Percentiles rank a stretch among this genome's conserved stretches.
Evolutionary conservation across 2,888 invertebrate species (phyloP).

Genomic region (Orthosia incerta): DNA sequence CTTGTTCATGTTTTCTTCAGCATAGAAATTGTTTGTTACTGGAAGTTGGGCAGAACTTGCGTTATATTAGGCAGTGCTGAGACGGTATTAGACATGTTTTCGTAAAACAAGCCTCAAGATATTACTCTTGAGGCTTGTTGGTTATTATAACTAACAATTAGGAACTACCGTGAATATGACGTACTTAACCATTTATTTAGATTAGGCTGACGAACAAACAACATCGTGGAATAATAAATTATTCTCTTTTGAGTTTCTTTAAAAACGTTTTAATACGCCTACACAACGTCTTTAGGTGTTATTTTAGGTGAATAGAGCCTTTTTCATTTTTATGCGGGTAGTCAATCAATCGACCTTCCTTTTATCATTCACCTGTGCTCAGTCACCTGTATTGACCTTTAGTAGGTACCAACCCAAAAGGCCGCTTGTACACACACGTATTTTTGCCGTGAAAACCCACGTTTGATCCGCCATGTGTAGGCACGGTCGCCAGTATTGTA

Average conservation of each 20-base stretch:
- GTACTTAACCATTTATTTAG: constrained; percentile 1
- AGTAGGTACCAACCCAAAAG: not conserved
- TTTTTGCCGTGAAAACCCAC: too few relatives aligned
- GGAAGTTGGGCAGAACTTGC: constrained; percentile 5
- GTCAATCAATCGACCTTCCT: not conserved
- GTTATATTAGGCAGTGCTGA: constrained; percentile 11
- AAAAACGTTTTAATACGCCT: not conserved
- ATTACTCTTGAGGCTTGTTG: constrained; percentile 7
- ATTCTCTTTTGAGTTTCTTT: not conserved
- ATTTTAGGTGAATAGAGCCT: not conserved
- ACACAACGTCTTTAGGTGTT: not conserved
- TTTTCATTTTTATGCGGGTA: not conserved
- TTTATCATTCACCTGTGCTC: not conserved
- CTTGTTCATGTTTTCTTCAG: constrained; percentile 1
- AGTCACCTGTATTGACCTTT: not conserved
- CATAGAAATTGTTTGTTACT: constrained; percentile 8
- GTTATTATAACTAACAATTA: constrained; percentile 6
- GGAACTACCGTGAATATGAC: not conserved
- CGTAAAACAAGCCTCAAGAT: constrained; percentile 11
- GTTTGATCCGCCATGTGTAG: not conserved
- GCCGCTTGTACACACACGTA: too few relatives aligned
- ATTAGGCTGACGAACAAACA: not conserved
- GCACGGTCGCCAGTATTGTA: not conserved
- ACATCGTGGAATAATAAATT: constrained; percentile 1
- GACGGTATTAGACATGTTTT: constrained; percentile 11